Evolutionary conservation across 2,888 invertebrate genomes (phyloP).

Genomic region (Drosophila algonquin): DNA sequence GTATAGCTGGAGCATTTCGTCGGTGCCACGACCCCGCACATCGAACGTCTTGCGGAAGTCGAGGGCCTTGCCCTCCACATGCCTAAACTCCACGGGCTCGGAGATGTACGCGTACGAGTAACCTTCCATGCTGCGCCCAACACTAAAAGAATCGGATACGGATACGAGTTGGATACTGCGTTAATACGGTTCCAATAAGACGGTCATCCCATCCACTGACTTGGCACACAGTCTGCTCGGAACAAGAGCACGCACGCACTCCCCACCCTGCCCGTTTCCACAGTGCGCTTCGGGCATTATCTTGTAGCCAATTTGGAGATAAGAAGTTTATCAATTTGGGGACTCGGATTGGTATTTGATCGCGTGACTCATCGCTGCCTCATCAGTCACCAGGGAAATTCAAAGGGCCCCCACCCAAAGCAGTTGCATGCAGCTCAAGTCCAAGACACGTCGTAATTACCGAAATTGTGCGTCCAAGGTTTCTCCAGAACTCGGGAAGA

Average conservation of each 20-base stretch:
- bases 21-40: conserved; percentile 75
- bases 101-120: conserved; percentile 70
- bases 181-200: conserved; percentile 41
- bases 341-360: conserved; percentile 33
- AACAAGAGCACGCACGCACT: background rate
- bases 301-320: conserved; percentile 60
- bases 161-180: conserved; percentile 28
- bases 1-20: conserved; percentile 80
- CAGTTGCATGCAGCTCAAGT: background rate
- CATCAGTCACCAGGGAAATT: conserved; percentile 11
- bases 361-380: conserved; percentile 30
- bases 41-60: conserved; percentile 80
- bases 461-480: background rate
- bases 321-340: conserved; percentile 59
- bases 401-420: background rate
- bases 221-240: conserved; percentile 2
- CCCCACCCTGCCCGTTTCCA: conserved; percentile 35
- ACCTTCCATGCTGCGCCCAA: conserved; percentile 61
- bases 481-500: background rate
- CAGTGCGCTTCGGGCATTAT: conserved; percentile 51
- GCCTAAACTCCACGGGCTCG: conserved; percentile 75
- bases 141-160: conserved; percentile 42
- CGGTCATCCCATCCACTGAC: conserved; percentile 14
- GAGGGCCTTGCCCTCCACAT: conserved; percentile 71
- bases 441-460: conserved; percentile 19